Conservation (phyloP, 2,797 vertebrate species). For the Cryptoblepharus egeriae region DNA sequence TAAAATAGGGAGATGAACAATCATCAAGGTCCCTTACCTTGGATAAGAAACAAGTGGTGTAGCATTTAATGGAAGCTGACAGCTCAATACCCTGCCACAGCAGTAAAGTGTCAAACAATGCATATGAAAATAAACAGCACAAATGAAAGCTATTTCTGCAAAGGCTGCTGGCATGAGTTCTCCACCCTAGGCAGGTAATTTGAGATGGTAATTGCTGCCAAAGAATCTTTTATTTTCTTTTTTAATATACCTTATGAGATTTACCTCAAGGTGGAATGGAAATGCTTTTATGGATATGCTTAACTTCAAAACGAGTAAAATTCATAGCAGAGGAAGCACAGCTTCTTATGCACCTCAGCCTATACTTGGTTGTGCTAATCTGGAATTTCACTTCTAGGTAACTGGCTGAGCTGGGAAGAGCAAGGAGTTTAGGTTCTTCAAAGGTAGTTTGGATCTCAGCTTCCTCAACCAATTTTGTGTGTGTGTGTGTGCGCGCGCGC, state of each 20-base stretch:
- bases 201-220: conserved; percentile 80
- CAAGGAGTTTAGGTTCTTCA: not conserved
- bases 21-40: conserved; percentile 64
- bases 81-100: conserved; percentile 73
- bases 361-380: conserved; percentile 58
- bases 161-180: conserved; percentile 72
- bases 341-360: conserved; percentile 41
- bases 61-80: conserved; percentile 76
- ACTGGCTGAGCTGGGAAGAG: not conserved
- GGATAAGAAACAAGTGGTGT: conserved; percentile 58
- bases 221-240: conserved; percentile 62
- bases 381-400: conserved; percentile 47
- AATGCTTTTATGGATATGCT: conserved; percentile 61
- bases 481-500: too few species aligned
- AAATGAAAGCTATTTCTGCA: conserved; percentile 73
- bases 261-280: conserved; percentile 63
- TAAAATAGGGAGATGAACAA: conserved; percentile 69
- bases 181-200: conserved; percentile 71
- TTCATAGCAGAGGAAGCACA: conserved; percentile 69
- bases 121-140: conserved; percentile 78
- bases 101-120: conserved; percentile 76
- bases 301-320: conserved; percentile 66
- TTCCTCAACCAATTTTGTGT: not conserved
- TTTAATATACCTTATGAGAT: conserved; percentile 70
- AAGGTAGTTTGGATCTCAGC: not conserved